Conservation (phyloP, 2,797 vertebrate species). For the Gila robusta region DNA sequence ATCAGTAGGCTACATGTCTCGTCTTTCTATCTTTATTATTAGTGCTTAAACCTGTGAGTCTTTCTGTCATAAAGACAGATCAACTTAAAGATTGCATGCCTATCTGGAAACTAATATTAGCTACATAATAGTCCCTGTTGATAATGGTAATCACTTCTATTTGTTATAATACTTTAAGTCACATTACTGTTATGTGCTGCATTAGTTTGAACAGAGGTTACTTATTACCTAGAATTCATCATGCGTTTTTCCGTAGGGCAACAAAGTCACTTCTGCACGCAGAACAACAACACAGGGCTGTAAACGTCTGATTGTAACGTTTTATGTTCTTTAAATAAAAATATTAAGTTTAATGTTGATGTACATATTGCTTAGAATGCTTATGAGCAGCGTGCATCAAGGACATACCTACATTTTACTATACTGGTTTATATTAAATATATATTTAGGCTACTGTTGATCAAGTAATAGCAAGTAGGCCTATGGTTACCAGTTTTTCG, state of each 20-base stretch:
- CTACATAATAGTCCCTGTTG: background rate
- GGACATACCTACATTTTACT: background rate
- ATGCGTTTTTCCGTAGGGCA: background rate
- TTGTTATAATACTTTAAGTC: background rate
- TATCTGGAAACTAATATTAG: background rate
- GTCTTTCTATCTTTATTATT: background rate
- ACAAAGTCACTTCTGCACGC: background rate
- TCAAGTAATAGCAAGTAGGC: background rate
- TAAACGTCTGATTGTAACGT: conserved; percentile 46
- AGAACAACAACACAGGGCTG: conserved; percentile 39
- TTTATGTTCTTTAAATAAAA: background rate
- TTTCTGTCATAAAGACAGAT: background rate
- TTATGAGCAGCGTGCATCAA: background rate
- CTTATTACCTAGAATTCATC: conserved; percentile 28
- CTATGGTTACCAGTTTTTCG: background rate
- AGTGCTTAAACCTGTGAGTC: background rate
- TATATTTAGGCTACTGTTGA: background rate
- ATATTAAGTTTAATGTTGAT: background rate
- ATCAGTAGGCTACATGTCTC: background rate
- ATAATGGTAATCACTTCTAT: background rate
- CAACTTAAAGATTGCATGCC: background rate
- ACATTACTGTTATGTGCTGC: background rate
- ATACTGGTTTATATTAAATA: background rate
- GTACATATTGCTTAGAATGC: background rate
- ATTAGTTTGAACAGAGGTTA: conserved; percentile 21